Evolutionary conservation across 2,888 invertebrate species (phyloP).

Genomic region (Chirona hameri): DNA sequence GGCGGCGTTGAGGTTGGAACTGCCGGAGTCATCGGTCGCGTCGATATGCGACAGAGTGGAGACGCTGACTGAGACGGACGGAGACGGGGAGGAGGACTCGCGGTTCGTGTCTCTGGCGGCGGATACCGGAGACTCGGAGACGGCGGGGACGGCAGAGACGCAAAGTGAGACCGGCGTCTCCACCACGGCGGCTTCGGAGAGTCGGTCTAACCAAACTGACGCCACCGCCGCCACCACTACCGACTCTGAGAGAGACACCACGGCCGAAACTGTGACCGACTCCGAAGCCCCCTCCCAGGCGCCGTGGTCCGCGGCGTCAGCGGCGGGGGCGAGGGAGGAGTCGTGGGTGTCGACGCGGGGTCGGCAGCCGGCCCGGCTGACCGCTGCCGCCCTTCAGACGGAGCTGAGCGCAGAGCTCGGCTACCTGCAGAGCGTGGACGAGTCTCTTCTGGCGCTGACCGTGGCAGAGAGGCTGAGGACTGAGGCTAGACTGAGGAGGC

Average conservation of each 20-base stretch:
- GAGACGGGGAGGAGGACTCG: not conserved
- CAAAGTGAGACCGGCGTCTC: no score
- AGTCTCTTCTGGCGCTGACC: not conserved
- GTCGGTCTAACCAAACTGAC: no score
- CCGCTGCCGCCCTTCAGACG: not conserved
- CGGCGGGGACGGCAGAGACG: no score
- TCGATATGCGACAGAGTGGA: not conserved
- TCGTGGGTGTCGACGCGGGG: not conserved
- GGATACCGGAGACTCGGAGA: not conserved
- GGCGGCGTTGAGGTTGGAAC: not conserved
- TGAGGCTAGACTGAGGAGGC: not conserved
- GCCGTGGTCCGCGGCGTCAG: not conserved
- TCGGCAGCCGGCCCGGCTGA: not conserved
- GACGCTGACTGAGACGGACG: not conserved
- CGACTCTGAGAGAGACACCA: no score
- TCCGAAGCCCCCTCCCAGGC: not conserved
- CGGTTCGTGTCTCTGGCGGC: not conserved
- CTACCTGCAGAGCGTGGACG: not conserved
- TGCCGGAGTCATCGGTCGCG: not conserved
- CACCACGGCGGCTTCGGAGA: no score
- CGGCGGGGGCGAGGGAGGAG: not conserved
- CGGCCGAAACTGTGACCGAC: not conserved
- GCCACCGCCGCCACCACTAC: no score
- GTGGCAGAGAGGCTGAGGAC: not conserved
- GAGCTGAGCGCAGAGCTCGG: constrained; percentile 1